phyloP scores from a whole-genome alignment of 2,797 vertebrate genomes.

The Coccyzus lansbergi region DNA sequence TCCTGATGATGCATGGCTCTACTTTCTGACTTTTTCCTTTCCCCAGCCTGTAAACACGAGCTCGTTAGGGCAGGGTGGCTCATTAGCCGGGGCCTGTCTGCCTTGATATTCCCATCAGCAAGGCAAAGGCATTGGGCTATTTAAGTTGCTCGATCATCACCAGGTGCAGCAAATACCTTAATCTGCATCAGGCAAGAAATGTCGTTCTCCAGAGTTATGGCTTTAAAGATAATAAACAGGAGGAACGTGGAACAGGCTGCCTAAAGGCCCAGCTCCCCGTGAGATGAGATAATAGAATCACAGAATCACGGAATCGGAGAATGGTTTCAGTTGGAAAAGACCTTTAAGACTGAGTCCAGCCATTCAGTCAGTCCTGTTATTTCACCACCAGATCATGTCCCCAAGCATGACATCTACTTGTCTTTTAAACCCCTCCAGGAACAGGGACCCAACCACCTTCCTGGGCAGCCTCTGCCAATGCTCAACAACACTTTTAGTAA shows the following conservation, averaged over 20 bases:
- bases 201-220: fast-evolving
- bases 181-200: background rate
- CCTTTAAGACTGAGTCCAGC: no score
- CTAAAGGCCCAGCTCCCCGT: background rate
- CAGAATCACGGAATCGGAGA: no score
- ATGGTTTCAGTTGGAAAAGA: no score
- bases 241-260: background rate
- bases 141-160: background rate
- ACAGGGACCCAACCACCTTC: no score
- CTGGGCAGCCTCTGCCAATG: no score
- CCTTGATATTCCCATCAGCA: slow-evolving; percentile 13
- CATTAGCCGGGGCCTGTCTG: background rate
- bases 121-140: background rate
- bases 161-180: background rate
- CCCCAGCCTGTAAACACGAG: background rate
- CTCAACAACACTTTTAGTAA: no score
- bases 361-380: no score
- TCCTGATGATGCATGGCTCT: background rate
- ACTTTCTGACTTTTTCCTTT: background rate
- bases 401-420: no score
- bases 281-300: background rate
- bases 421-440: no score
- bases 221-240: background rate
- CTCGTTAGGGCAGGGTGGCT: slow-evolving; percentile 10
- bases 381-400: no score